Base-by-base conservation (phyloP, 2,113 vertebrate species). In the Chrysochloris asiatica region DNA sequence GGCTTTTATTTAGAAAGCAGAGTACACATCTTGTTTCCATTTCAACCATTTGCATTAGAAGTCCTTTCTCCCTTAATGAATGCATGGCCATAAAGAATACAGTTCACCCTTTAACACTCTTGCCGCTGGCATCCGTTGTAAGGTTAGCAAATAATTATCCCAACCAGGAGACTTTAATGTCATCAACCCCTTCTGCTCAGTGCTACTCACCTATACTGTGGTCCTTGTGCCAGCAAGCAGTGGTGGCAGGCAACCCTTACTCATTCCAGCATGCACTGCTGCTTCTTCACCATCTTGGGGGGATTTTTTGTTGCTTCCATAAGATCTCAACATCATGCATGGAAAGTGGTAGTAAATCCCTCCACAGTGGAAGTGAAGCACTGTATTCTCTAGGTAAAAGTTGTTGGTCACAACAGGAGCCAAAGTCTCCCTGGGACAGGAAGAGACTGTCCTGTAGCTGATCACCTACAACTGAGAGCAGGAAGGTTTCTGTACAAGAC, bases 1-100 rank as follows among this genome's bases (percentile, higher is more conserved):
- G 30, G 54, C 63, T 91, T 50, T 81, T 28, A n/a, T 67, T 54
- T 52, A 56, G 80, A 72, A 61, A 26, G 26, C 33, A n/a, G 24
- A 91, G 75, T 78, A 81, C 43, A 52, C 19, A 33, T 38, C 72
- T 43, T 41, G n/a, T 48, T 93, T 89, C 47, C 67, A 84, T 61
- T 67, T 86, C 78, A 69, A 8, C 69, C 52, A 48, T 86, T 69
- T 91, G 75, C 59, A 22, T 19, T 30, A 41, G 81, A 76, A 84
- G 69, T n/a, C 4, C n/a, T 80, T 75, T 17, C 59, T 30, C 65
- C 38, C 30, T 63, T 47, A 84, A 24, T 48, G 81, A 83, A 90
- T 21, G 80, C 69, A 36, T 1, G 0, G 38, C 47, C 50, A 0
- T 26, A 48, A 90, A 69, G 73, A 83, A 47, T 21, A 78, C 59